Evolutionary conservation across 2,113 vertebrate species (phyloP), one percentile per base, ranked within the genome.

Genomic region (Mirza zaza): DNA sequence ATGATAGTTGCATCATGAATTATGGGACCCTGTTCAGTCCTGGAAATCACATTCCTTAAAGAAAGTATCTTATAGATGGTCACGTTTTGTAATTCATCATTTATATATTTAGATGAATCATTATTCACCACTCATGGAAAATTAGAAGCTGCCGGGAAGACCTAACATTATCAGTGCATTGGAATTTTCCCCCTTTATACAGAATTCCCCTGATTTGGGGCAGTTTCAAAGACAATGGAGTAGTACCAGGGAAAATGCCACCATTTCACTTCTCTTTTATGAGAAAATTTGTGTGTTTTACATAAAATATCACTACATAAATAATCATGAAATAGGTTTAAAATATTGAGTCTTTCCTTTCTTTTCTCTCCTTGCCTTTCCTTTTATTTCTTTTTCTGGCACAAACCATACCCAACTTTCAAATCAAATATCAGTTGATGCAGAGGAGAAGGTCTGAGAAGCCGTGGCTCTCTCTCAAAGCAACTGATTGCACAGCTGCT

Each of bases 191-290:
- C 4, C 12, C 8, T 65, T 83, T 48, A 25, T 27, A 18, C 12
- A 83, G 71, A 97, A 80, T 90, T 93, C 81, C 68, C 77, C 25
- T 57, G 12, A 32, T 48, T 48, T 39, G 42, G 32, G 42, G 34
- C 21, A 45, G n/a, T 91, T 85, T 82, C 52, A 57, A 61, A 94
- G 50, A 82, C 7, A 94, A 1, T n/a, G 13, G 81, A 73, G 18
- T 70, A 55, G 90, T 65, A 55, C 45, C 10, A 73, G 23, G 29
- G 67, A 95, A n/a, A 87, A 88, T 55, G 75, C 61, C 92, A 90
- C 13, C 9, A 23, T 55, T 94, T 89, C 50, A 88, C 59, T 93
- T 97, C 86, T 76, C 2, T 91, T 90, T 93, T 55, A 85, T 36
- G 42, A 89, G 23, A 42, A 94, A 80, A 93, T 11, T 57, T 63